These are phyloP conservation scores for Zaprionus davidi DNA, from an alignment of 1,140 invertebrate species.

Conservation along the genomic window DNA sequence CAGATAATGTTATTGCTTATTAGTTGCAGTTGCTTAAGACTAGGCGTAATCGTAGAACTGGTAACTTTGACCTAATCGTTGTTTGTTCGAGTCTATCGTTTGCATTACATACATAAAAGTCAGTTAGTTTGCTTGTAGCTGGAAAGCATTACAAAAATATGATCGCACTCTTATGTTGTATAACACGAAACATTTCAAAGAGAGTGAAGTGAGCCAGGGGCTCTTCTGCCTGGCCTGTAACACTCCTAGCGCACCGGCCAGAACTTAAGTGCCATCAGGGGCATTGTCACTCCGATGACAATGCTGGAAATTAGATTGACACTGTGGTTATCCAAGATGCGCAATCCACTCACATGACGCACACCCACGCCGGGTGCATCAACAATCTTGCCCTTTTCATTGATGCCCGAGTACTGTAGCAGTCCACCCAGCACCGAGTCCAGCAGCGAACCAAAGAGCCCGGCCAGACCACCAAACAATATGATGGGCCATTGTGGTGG, in stretches of 20 bases:
- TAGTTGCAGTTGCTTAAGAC: background rate
- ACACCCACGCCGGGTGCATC: conserved; percentile 90
- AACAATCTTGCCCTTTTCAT: conserved; percentile 90
- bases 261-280: conserved; percentile 88
- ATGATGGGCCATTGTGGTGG: conserved; percentile 94
- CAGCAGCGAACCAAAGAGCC: conserved; percentile 91
- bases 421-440: conserved; percentile 94
- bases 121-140: conserved; percentile 43
- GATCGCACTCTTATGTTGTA: conserved; percentile 6
- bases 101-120: conserved; percentile 40
- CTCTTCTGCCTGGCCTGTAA: background rate
- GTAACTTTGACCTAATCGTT: conserved; percentile 20
- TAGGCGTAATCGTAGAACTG: background rate
- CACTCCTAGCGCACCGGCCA: conserved; percentile 85
- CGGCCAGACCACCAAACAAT: conserved; percentile 88
- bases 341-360: conserved; percentile 90
- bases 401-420: conserved; percentile 92
- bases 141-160: conserved; percentile 58
- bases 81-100: conserved; percentile 48
- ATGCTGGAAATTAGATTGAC: conserved; percentile 94
- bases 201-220: background rate
- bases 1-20: background rate
- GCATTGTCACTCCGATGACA: conserved; percentile 89
- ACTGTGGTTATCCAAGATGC: conserved; percentile 94
- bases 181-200: background rate